Conservation (phyloP, 2,797 vertebrate genomes). For the Anabacerthia variegaticeps region DNA sequence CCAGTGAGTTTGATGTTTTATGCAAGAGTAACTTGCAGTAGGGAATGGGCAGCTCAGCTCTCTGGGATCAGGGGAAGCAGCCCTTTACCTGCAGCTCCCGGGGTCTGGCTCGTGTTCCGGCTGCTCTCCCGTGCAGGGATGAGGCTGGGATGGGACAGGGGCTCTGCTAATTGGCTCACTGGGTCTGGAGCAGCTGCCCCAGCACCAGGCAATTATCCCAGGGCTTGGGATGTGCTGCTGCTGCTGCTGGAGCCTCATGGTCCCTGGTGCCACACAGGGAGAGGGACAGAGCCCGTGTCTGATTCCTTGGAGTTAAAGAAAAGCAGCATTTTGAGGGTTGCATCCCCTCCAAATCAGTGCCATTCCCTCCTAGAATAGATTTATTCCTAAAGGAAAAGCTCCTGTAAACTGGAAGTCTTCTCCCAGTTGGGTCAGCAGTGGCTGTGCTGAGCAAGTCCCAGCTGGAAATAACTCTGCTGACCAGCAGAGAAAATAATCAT, state of each 20-base stretch:
- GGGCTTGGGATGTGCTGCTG: neutral
- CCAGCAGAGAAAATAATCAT: neutral
- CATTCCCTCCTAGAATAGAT: neutral
- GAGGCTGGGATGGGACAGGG: neutral
- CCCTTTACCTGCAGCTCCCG: neutral
- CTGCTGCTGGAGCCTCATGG: neutral
- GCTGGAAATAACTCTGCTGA: neutral
- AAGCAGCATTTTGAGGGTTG: accelerated
- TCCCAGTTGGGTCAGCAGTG: neutral
- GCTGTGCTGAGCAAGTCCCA: neutral
- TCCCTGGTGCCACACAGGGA: neutral
- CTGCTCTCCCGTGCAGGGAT: neutral
- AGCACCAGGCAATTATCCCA: slow-evolving; percentile 40
- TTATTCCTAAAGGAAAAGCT: neutral
- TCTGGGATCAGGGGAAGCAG: neutral
- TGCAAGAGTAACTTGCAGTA: slow-evolving; percentile 41
- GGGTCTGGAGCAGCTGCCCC: neutral
- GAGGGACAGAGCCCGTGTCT: neutral
- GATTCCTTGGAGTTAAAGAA: neutral
- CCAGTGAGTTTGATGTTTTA: slow-evolving; percentile 4
- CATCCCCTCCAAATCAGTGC: neutral
- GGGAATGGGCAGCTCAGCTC: neutral
- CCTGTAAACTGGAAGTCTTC: neutral
- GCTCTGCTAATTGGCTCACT: slow-evolving; percentile 29
- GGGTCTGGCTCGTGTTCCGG: neutral